These are phyloP conservation scores for Maconellicoccus hirsutus DNA, from an alignment of 1,140 invertebrate genomes.

Conservation along the genomic window DNA sequence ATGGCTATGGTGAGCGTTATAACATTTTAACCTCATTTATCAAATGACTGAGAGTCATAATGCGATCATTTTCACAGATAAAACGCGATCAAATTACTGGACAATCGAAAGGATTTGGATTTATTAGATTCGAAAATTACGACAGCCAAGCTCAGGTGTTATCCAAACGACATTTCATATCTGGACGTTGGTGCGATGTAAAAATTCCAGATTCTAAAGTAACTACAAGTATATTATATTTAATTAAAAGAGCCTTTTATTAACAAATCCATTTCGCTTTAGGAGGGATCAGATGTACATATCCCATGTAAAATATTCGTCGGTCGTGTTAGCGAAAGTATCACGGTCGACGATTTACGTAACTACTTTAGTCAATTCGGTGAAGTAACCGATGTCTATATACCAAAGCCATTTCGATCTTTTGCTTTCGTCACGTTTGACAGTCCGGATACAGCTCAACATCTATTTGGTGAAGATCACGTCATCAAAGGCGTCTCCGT, in stretches of 20 bases:
- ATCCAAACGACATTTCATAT: conserved; percentile 58
- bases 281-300: conserved; percentile 73
- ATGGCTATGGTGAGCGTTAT: conserved; percentile 74
- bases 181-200: conserved; percentile 69
- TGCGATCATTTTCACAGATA: conserved; percentile 37
- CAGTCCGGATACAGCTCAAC: conserved; percentile 87
- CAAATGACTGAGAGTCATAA: too few relatives aligned
- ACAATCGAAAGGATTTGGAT: conserved; percentile 72
- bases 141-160: conserved; percentile 51
- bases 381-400: conserved; percentile 90
- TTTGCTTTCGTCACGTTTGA: conserved; percentile 94
- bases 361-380: conserved; percentile 95
- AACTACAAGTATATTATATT: too few relatives aligned
- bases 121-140: conserved; percentile 63
- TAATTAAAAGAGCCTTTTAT: too few relatives aligned
- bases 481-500: conserved; percentile 91
- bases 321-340: conserved; percentile 84
- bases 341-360: conserved; percentile 74
- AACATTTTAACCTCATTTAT: neutral
- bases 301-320: conserved; percentile 93
- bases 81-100: conserved; percentile 60
- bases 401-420: conserved; percentile 86
- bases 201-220: conserved; percentile 62
- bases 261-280: conserved; percentile 6
- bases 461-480: conserved; percentile 90